These are phyloP conservation scores for Troides helena DNA, from an alignment of 2,888 invertebrate genomes.

Conservation along the genomic window DNA sequence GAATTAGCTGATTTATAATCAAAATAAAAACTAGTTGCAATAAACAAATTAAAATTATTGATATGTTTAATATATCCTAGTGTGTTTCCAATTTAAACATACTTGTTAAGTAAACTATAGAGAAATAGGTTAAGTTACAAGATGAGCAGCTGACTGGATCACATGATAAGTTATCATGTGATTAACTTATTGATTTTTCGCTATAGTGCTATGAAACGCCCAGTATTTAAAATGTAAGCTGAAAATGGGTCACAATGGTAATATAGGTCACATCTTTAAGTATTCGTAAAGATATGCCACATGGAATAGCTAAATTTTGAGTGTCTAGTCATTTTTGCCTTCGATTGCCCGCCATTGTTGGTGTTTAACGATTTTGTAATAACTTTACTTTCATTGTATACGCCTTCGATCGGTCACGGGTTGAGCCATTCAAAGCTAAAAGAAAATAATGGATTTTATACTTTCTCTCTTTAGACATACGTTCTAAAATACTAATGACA, in stretches of 20 bases:
- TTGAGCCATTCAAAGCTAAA: constrained; percentile 14
- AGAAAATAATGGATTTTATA: constrained; percentile 23
- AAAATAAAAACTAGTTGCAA: too few species aligned
- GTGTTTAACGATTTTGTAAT: constrained; percentile 19
- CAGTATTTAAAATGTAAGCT: constrained; percentile 21
- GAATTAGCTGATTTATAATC: too few species aligned
- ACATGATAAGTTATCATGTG: constrained; percentile 66
- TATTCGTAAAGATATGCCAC: neutral
- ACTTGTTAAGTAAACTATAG: constrained; percentile 15
- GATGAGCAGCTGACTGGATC: constrained; percentile 51
- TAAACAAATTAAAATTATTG: too few species aligned
- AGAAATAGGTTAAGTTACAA: constrained; percentile 25
- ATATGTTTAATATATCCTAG: too few species aligned
- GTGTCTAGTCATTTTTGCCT: neutral
- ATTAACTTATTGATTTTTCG: constrained; percentile 33
- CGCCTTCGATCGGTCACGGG: constrained; percentile 12
- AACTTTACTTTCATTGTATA: constrained; percentile 24
- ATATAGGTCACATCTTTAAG: constrained; percentile 20
- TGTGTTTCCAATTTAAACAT: neutral
- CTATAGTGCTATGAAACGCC: constrained; percentile 3
- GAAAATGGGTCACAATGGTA: constrained; percentile 20
- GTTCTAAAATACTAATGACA: constrained; percentile 24
- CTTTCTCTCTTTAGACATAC: constrained; percentile 19
- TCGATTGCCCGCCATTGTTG: constrained; percentile 2
- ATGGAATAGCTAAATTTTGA: neutral